Evolutionary conservation across 2,113 vertebrate species (phyloP).

Genomic region (Motacilla alba): DNA sequence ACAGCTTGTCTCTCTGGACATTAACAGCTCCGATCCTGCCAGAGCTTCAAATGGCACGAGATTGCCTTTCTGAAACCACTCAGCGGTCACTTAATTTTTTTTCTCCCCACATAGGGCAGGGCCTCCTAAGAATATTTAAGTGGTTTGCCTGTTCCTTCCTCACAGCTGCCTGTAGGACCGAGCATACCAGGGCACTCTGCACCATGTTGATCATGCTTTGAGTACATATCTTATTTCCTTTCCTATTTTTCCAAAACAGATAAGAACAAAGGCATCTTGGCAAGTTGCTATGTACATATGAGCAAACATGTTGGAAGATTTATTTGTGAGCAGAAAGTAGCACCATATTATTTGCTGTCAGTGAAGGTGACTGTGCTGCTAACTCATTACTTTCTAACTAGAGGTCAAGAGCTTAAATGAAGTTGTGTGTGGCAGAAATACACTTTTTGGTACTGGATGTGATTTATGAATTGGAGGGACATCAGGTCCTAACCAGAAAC

Average conservation of each 20-base stretch:
- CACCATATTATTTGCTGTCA: neutral
- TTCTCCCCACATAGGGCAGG: neutral
- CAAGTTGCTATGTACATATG: neutral
- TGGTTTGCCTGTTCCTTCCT: conserved; percentile 38
- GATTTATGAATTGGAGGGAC: neutral
- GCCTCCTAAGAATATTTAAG: neutral
- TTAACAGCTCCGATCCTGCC: neutral
- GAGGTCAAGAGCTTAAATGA: neutral
- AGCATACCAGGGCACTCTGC: neutral
- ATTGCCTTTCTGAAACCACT: conserved; percentile 15
- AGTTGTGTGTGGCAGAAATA: neutral
- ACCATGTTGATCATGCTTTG: neutral
- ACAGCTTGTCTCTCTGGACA: neutral
- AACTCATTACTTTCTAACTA: neutral
- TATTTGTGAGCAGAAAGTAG: neutral
- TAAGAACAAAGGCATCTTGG: conserved; percentile 22
- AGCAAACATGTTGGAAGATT: neutral
- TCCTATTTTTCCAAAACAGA: conserved; percentile 2
- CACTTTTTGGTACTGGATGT: neutral
- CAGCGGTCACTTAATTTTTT: neutral
- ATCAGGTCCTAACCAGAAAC: neutral
- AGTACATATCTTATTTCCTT: conserved; percentile 16
- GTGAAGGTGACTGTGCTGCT: neutral
- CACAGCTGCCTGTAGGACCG: neutral
- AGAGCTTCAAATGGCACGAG: neutral